These are phyloP conservation scores for Aurelia sp. DNA, from an alignment of 30 jellyfish, hydroid and myxozoan genomes.

Conservation along the genomic window DNA sequence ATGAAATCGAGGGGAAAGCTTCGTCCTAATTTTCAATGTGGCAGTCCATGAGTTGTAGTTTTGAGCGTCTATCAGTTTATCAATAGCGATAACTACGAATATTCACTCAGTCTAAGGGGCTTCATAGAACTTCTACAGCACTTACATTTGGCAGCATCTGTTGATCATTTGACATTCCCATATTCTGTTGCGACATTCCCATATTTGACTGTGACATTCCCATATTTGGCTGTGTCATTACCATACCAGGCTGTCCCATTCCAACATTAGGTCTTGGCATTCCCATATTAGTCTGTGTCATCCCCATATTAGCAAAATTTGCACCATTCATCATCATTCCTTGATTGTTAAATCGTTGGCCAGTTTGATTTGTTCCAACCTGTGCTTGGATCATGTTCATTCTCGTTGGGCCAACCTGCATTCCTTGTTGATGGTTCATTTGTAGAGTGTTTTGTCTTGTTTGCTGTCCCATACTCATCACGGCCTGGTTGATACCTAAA, in stretches of 20 bases:
- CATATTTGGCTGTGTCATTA: slow-evolving; percentile 42
- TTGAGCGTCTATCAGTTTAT: too few species aligned
- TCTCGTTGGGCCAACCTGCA: background rate
- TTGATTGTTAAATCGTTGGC: background rate
- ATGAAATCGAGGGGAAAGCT: too few species aligned
- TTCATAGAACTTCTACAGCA: too few species aligned
- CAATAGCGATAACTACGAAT: too few species aligned
- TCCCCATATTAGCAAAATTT: background rate
- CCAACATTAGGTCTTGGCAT: background rate
- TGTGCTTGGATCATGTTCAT: slow-evolving; percentile 43
- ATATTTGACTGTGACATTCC: slow-evolving; percentile 25
- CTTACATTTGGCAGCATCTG: slow-evolving; percentile 41
- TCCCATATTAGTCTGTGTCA: background rate
- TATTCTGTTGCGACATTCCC: slow-evolving; percentile 32
- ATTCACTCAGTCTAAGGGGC: too few species aligned
- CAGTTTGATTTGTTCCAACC: background rate
- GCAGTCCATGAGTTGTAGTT: too few species aligned
- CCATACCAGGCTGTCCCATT: background rate
- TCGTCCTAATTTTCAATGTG: too few species aligned
- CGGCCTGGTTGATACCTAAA: slow-evolving; percentile 22
- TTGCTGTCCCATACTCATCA: slow-evolving; percentile 27
- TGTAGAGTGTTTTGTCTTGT: slow-evolving; percentile 7
- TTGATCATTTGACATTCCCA: slow-evolving; percentile 33
- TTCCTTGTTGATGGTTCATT: background rate
- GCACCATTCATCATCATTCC: too few species aligned